Evolutionary conservation across 2,797 vertebrate species (phyloP).

Genomic region (Dryobates pubescens): DNA sequence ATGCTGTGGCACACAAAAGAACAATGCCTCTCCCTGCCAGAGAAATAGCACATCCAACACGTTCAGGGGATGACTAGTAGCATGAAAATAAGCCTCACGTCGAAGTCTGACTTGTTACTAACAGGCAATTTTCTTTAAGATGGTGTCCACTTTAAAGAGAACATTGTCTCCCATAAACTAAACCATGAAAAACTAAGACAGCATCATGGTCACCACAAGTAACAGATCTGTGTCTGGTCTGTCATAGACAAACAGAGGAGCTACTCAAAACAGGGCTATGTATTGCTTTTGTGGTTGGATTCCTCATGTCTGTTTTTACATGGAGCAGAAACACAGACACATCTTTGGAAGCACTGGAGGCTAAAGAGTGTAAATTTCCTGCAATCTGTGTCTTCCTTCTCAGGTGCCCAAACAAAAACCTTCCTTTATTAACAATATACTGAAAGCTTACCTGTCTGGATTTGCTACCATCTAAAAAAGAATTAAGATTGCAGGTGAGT

Average conservation of each 20-base stretch:
- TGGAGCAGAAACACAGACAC: rapidly evolving
- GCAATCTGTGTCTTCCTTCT: background rate
- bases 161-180: background rate
- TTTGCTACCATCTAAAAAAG: background rate
- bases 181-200: background rate
- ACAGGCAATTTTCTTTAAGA: background rate
- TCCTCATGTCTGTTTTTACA: background rate
- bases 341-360: background rate
- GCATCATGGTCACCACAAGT: background rate
- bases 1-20: background rate
- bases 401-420: background rate
- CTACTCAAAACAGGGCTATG: background rate
- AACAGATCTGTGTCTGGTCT: background rate
- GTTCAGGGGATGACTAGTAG: background rate
- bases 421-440: background rate
- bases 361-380: background rate
- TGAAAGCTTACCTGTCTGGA: background rate
- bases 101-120: background rate
- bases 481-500: background rate
- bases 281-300: background rate
- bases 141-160: background rate
- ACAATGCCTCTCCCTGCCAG: background rate
- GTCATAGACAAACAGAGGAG: background rate
- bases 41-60: background rate
- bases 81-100: background rate